Base-by-base conservation (phyloP, 2,888 invertebrate genomes). In the Azorinus chamasolen region DNA sequence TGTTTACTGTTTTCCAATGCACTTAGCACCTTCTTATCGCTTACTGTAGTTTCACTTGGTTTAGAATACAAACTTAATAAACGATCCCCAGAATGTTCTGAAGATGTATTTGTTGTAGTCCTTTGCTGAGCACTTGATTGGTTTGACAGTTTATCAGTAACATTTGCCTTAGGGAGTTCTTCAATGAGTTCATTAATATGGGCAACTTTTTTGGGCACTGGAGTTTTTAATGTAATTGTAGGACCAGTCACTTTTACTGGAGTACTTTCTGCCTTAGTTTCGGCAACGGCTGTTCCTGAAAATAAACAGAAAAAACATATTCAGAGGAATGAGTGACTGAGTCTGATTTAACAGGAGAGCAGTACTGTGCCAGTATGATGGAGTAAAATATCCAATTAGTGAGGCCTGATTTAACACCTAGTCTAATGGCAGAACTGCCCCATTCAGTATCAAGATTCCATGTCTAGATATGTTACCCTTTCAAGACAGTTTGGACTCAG, bases 181-280 rank as follows among this genome's bases (percentile, higher is more conserved):
- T 53, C n/a, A 16, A 59, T 20, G 18, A 65, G 27, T 32, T 65
- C 58, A 25, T 61, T 41, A 14, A 66, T 50, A 24, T 64, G 45
- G 16, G 22, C 50, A 20, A 46, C 39, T 18, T 48, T 48, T 57
- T 57, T 70, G 41, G 73, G 73, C 70, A 71, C 73, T 22, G 74
- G 77, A 37, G 64, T 71, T 66, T 74, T 73, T 46, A 81, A 51
- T 71, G 77, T 74, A 76, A 76, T 77, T 71, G 74, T 74, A 24
- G 77, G 79, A 32, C 58, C 68, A 18, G 58, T 68, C 14, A 45
- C 45, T 18, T 3, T 5, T 4, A 20, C 20, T 18, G 45, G n/a
- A 5, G 45, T 16, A n/a, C n/a, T n/a, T n/a, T n/a, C n/a, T 8
- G 45, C 6, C 14, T 45, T 16, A 45, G 45, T 16, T 45, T 16